A percentile compares a stretch with the other conserved stretches of the same genome.
These are phyloP conservation scores for Pollicipes pollicipes DNA, from an alignment of 1,140 invertebrate genomes.

Conservation along the genomic window DNA sequence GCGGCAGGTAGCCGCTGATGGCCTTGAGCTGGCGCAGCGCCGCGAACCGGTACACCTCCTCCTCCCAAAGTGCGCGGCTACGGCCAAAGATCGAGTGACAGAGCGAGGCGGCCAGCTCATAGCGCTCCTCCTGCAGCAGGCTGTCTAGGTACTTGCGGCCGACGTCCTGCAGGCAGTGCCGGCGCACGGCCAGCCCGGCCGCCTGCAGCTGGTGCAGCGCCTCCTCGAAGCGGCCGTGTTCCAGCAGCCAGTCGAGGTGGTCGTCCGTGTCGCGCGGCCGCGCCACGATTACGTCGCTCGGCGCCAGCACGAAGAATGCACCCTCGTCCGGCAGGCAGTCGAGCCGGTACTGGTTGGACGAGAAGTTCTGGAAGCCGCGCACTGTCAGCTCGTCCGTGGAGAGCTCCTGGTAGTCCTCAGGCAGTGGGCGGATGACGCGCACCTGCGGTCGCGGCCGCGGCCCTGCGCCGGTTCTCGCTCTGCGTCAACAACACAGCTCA, in stretches of 20 bases:
- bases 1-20: conserved; percentile 64
- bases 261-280: conserved; percentile 81
- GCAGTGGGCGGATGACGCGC: conserved; percentile 60
- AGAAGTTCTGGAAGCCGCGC: conserved; percentile 66
- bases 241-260: conserved; percentile 74
- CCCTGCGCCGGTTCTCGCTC: conserved; percentile 28
- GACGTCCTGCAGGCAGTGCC: conserved; percentile 49
- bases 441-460: conserved; percentile 64
- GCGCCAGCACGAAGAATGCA: conserved; percentile 81
- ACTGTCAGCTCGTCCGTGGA: conserved; percentile 62
- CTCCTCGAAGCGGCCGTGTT: conserved; percentile 35
- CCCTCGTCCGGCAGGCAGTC: conserved; percentile 68
- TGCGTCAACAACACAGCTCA: conserved; percentile 46
- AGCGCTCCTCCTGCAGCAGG: conserved; percentile 50
- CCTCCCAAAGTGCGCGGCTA: conserved; percentile 82
- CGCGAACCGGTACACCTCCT: conserved; percentile 79
- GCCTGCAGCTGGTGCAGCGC: conserved; percentile 45
- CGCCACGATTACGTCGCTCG: conserved; percentile 84
- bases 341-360: conserved; percentile 80
- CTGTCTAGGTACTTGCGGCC: conserved; percentile 70
- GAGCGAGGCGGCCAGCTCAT: conserved; percentile 64
- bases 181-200: conserved; percentile 52
- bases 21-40: conserved; percentile 60
- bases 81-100: conserved; percentile 43
- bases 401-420: conserved; percentile 47